Evolutionary conservation across 2,888 invertebrate species (phyloP), one percentile per base, ranked within the genome.

Genomic region (Zaprionus bogoriensis): DNA sequence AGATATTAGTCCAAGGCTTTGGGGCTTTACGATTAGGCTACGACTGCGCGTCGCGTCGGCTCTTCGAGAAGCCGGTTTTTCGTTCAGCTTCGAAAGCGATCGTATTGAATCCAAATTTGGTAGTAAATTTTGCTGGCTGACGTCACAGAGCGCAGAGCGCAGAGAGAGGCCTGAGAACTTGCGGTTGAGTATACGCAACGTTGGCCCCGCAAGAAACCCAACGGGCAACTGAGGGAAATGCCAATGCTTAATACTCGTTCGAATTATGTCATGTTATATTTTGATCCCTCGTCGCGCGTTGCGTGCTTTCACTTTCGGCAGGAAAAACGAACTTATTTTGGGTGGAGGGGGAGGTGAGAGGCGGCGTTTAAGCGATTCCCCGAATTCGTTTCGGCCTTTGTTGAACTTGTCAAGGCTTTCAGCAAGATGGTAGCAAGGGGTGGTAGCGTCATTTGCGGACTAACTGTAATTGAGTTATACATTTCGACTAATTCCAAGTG

Each of bases 271-370:
- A 80, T 80, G 50, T 39, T 46, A 45, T 55, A 65, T 77, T 71
- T 71, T 39, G 57, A 65, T 66, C 50, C 5, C 46, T 5, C n/a
- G 84, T 74, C 82, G 83, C 77, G 81, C 51, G 81, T 84, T 72
- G 81, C 87, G 87, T 81, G 81, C 73, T 70, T 72, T 61, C 55
- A 65, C 66, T 77, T 81, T 81, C 78, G 74, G 23, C 19, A 19
- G 23, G 14, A n/a, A 7, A 19, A 28, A 14, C 4, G 6, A 38
- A 14, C 20, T 25, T 12, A 41, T 23, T 46, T 60, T 32, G 23
- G 10, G 10, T 5, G 25, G 25, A 17, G 46, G 3, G 23, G 32
- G 50, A 12, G 41, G n/a, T 2, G n/a, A 25, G 9, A 25, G 14
- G 25, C n/a, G n/a, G n/a, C n/a, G n/a, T n/a, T n/a, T 1, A 17